Base-by-base conservation (phyloP, 2,888 invertebrate genomes). In the Lasioglossum calceatum region DNA sequence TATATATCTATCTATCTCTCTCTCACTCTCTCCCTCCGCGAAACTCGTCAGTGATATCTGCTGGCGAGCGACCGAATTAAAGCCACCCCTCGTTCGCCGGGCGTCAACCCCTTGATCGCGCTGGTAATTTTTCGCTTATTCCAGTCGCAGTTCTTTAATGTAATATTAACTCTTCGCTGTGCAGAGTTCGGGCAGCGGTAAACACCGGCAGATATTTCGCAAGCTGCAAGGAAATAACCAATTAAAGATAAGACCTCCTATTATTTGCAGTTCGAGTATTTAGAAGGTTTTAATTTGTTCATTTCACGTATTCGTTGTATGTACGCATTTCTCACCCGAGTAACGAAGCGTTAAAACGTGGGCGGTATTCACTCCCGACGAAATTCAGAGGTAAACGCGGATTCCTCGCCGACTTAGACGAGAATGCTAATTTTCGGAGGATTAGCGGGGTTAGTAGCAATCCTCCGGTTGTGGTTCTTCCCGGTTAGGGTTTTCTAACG, bases 31-130 rank as follows among this genome's bases (percentile, higher is more conserved):
- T n/a, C 39, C 10, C 61, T 64, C 32, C 4, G 32, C 27, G 8
- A 19, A 12, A 71, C 27, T 47, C 14, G 36, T 67, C 39, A 44
- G 70, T 16, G 82, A 71, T 83, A 81, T 82, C 72, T 76, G 71
- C n/a, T 70, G 75, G 70, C 42, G 27, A 83, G 75, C 74, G 32
- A 47, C 19, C n/a, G 42, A 79, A 82, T 70, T 58, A 47, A 81
- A 54, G 42, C 12, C 67, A 50, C 8, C 54, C 27, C 50, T 61
- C 42, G n/a, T 70, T 70, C 27, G 42, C 19, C 47, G 71, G 36
- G 54, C 72, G 39, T 58, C 27, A 72, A 50, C 58, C 77, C 77
- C 44, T 64, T 64, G 42, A 77, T 71, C 64, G 36, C 32, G 27
- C 64, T 23, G 77, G 44, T 58, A 77, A 77, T 77, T 77, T 77